phyloP scores from a whole-genome alignment of 2,888 invertebrate species.

The Laspeyria flexula region DNA sequence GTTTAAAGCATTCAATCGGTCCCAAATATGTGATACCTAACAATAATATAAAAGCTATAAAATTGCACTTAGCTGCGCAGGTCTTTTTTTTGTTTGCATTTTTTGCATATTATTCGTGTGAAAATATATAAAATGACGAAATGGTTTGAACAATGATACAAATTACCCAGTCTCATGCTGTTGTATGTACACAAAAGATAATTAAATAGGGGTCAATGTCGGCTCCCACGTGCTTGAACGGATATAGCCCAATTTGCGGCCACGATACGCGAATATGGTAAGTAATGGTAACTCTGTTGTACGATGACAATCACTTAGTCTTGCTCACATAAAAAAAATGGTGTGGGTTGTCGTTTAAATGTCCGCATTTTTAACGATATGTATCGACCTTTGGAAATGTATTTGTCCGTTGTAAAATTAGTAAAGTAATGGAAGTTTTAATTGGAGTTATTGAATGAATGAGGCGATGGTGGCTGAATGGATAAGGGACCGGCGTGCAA shows the following conservation, averaged over 20 bases:
- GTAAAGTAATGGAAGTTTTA: no score
- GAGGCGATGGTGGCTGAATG: no score
- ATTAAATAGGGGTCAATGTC: slow-evolving; percentile 56
- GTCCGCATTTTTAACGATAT: not conserved
- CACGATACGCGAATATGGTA: slow-evolving; percentile 20
- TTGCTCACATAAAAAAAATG: not conserved
- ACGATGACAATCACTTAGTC: slow-evolving; percentile 2
- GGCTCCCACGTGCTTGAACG: slow-evolving; percentile 43
- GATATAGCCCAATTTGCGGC: slow-evolving; percentile 28
- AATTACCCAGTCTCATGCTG: slow-evolving; percentile 14
- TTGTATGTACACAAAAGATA: slow-evolving; percentile 32
- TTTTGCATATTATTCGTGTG: slow-evolving; percentile 2
- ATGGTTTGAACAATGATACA: slow-evolving; percentile 28
- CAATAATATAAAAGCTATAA: not conserved
- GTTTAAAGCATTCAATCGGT: no score
- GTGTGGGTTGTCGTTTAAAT: not conserved
- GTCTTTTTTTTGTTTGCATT: no score
- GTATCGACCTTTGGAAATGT: not conserved
- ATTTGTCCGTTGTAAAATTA: not conserved
- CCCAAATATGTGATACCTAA: no score
- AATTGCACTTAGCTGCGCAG: not conserved
- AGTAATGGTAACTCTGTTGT: slow-evolving; percentile 14
- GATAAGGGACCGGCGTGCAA: no score
- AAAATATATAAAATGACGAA: slow-evolving; percentile 9
- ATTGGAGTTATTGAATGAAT: no score